Evolutionary conservation across 2,797 vertebrate species (phyloP).

Genomic region (Oreochromis grahami): DNA sequence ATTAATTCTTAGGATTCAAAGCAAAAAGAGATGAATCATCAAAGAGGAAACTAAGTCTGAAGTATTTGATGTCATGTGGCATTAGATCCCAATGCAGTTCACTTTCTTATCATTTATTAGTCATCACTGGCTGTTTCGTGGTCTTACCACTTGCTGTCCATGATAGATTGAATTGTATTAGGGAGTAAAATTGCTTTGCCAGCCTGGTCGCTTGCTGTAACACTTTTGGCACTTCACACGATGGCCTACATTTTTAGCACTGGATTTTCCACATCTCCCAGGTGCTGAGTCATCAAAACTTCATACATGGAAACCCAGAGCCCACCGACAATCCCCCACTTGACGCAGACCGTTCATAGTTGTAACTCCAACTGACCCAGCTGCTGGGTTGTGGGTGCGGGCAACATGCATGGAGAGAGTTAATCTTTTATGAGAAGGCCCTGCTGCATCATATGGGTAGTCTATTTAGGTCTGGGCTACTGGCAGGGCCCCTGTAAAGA

Average conservation of each 20-base stretch:
- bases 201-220: neutral
- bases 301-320: conserved; percentile 42
- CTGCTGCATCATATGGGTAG: conserved; percentile 55
- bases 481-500: conserved; percentile 37
- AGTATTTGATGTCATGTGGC: conserved; percentile 42
- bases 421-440: conserved; percentile 66
- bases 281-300: conserved; percentile 64
- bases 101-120: conserved; percentile 45
- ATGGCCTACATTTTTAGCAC: conserved; percentile 43
- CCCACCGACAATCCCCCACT: conserved; percentile 25
- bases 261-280: conserved; percentile 46
- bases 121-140: conserved; percentile 4
- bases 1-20: conserved; percentile 44
- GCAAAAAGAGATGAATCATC: conserved; percentile 22
- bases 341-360: conserved; percentile 46
- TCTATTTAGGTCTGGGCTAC: conserved; percentile 67
- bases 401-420: conserved; percentile 30
- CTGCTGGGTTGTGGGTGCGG: conserved; percentile 29
- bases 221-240: conserved; percentile 6
- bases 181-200: neutral
- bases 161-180: conserved; percentile 35
- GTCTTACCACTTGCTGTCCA: conserved; percentile 28
- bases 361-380: conserved; percentile 70
- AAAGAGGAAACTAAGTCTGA: conserved; percentile 26
- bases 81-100: conserved; percentile 28